A percentile compares a stretch with the other conserved stretches of the same genome.
These are phyloP conservation scores for Eulimnadia texana DNA, from an alignment of 1,140 invertebrate genomes.

Conservation along the genomic window DNA sequence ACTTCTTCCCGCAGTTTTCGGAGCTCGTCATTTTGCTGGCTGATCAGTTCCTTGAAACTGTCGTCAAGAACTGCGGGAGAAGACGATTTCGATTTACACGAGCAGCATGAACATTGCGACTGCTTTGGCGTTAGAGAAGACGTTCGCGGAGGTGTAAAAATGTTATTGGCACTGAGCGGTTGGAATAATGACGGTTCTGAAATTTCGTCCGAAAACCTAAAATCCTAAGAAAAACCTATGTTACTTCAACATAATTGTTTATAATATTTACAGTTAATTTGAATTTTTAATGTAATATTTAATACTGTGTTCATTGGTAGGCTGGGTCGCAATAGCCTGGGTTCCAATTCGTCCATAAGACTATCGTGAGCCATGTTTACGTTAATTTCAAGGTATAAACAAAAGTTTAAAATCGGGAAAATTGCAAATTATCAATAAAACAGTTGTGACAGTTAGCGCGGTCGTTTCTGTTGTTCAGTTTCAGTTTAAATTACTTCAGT, in stretches of 20 bases:
- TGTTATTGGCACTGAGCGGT: neutral
- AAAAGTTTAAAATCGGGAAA: no score
- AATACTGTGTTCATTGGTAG: neutral
- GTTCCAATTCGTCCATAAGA: constrained; percentile 1
- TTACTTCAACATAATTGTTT: neutral
- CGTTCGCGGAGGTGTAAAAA: no score
- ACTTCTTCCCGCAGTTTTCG: constrained; percentile 7
- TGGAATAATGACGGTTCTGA: neutral
- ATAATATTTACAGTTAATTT: no score
- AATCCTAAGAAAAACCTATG: no score
- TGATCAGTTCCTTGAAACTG: neutral
- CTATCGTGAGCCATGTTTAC: neutral
- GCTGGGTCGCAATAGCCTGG: neutral
- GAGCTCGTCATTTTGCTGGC: constrained; percentile 8
- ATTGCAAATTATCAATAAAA: no score
- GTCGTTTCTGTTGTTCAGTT: no score
- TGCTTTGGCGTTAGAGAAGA: no score
- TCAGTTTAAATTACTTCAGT: no score
- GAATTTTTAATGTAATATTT: no score
- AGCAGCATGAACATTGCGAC: neutral
- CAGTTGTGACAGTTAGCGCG: no score
- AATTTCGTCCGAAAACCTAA: neutral
- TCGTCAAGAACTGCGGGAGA: neutral
- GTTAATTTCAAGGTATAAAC: no score
- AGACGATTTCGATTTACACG: constrained; percentile 5